A percentile compares a stretch with the other conserved stretches of the same genome.
Evolutionary conservation across 2,797 vertebrate genomes (phyloP).

Genomic region (Enteromius unitaeniatus): DNA sequence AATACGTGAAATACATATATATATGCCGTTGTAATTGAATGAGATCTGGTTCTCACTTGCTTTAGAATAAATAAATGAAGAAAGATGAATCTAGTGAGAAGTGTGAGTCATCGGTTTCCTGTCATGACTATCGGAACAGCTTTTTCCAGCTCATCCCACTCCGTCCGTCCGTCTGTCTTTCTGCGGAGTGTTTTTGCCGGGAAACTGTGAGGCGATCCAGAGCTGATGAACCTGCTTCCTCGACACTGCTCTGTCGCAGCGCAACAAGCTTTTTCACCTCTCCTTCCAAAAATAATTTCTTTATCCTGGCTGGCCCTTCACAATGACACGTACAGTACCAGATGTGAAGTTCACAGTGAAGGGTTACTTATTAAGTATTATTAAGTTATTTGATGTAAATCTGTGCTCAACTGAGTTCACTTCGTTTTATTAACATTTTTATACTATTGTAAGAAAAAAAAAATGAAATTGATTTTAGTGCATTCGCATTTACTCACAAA

Average conservation of each 20-base stretch:
- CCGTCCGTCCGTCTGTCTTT: slow-evolving; percentile 23
- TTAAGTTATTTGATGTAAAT: background rate
- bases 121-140: slow-evolving; percentile 7
- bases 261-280: slow-evolving; percentile 56
- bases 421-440: background rate
- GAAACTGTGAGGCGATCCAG: background rate
- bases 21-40: background rate
- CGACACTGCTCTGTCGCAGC: slow-evolving; percentile 3
- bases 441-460: too few species aligned
- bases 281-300: slow-evolving; percentile 61
- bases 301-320: background rate
- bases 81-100: background rate
- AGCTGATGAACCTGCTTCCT: slow-evolving; percentile 23
- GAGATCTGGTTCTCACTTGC: background rate
- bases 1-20: background rate
- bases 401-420: background rate
- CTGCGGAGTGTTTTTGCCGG: background rate
- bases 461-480: too few species aligned
- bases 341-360: background rate
- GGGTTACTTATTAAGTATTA: background rate
- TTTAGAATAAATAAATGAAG: slow-evolving; percentile 14
- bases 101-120: slow-evolving; percentile 19
- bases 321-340: background rate
- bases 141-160: slow-evolving; percentile 30
- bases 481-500: too few species aligned